Percentiles rank a stretch among this genome's conserved stretches.
phyloP scores from a whole-genome alignment of 1,140 invertebrate species.

The Calosoma granatense region DNA sequence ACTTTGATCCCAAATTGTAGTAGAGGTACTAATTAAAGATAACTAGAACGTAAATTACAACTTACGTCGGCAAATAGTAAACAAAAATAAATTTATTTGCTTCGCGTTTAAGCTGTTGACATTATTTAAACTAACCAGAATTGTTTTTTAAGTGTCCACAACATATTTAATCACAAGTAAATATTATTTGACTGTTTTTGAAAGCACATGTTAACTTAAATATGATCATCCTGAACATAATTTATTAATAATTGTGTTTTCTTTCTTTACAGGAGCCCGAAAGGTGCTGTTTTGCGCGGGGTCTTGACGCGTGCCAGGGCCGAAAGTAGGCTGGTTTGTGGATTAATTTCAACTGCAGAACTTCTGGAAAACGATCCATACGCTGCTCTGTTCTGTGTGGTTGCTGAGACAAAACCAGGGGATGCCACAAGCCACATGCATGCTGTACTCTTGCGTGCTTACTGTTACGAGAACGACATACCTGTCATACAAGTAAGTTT shows the following conservation, averaged over 20 bases:
- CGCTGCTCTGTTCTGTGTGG: constrained; percentile 50
- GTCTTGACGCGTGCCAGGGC: constrained; percentile 45
- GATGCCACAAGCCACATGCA: constrained; percentile 58
- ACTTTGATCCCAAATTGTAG: too few species aligned
- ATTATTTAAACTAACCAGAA: too few species aligned
- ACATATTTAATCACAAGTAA: too few species aligned
- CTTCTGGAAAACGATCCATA: constrained; percentile 45
- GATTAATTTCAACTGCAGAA: constrained; percentile 48
- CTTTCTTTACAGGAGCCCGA: constrained; percentile 25
- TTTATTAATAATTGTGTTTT: not conserved
- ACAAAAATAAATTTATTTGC: too few species aligned
- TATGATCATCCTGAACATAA: too few species aligned
- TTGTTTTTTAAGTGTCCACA: too few species aligned
- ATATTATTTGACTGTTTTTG: too few species aligned
- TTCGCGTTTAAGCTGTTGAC: too few species aligned
- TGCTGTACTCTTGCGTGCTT: constrained; percentile 55
- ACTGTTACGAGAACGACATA: constrained; percentile 58
- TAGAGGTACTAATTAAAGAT: too few species aligned
- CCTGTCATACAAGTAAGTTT: constrained; percentile 50
- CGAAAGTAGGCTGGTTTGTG: constrained; percentile 48
- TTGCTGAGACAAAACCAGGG: constrained; percentile 45
- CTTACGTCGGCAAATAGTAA: too few species aligned
- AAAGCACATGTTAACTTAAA: too few species aligned
- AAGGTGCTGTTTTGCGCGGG: constrained; percentile 42
- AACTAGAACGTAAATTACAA: too few species aligned